Evolutionary conservation across 2,113 vertebrate genomes (phyloP).

Genomic region (Crocuta crocuta): DNA sequence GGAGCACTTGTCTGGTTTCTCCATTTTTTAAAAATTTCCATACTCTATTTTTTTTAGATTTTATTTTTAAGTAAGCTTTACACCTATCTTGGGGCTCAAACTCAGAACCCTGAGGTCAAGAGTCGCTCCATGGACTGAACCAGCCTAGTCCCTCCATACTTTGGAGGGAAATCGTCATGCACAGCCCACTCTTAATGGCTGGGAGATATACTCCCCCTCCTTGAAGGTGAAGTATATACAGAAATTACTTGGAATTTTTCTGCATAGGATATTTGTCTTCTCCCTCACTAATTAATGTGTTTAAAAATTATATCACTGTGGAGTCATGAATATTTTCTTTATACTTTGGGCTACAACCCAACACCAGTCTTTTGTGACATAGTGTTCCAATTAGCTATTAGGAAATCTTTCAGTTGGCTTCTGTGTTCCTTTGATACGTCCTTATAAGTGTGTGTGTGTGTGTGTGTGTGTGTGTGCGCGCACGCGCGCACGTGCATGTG

Average conservation of each 20-base stretch:
- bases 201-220: not conserved
- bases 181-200: not conserved
- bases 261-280: not conserved
- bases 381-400: not conserved
- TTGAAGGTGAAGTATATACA: not conserved
- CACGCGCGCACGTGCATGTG: too few relatives aligned
- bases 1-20: not conserved
- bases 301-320: not conserved
- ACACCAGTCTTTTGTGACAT: not conserved
- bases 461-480: not conserved
- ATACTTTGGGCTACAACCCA: not conserved
- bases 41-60: not conserved
- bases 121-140: not conserved
- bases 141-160: not conserved
- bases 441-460: accelerated
- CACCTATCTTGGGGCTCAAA: not conserved
- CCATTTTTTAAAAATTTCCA: not conserved
- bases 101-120: not conserved
- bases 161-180: not conserved
- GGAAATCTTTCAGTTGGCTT: not conserved
- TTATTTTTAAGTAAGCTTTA: not conserved
- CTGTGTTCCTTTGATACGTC: not conserved
- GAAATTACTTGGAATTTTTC: not conserved
- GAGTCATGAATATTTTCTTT: not conserved
- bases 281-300: not conserved